These are phyloP conservation scores for Prostheceraeus crozeri DNA, from an alignment of 2,888 invertebrate species.

Conservation along the genomic window DNA sequence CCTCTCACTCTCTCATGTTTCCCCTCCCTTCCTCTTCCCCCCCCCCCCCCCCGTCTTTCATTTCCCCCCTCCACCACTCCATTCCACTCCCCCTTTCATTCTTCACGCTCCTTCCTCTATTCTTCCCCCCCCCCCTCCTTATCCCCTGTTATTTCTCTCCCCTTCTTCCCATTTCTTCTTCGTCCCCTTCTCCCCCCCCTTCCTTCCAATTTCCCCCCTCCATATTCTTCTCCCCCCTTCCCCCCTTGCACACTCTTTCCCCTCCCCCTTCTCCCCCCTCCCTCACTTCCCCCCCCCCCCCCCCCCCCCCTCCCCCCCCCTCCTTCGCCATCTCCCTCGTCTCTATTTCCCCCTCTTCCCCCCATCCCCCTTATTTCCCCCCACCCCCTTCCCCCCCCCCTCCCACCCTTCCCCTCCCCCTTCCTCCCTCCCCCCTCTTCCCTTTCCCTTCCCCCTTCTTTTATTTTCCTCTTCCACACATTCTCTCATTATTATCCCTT, in stretches of 20 bases:
- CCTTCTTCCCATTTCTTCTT: constrained; percentile 2
- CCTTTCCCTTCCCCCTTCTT: too few relatives aligned
- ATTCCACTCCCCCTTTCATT: background rate
- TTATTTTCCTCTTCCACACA: too few relatives aligned
- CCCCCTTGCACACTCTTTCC: background rate
- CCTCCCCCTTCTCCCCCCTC: constrained; percentile 1
- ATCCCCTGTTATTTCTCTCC: constrained; percentile 8
- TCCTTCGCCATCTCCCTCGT: background rate
- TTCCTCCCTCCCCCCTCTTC: too few relatives aligned
- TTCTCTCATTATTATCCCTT: too few relatives aligned
- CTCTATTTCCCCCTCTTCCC: constrained; percentile 3
- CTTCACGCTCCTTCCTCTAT: background rate
- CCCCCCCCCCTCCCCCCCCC: too few relatives aligned
- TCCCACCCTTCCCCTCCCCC: too few relatives aligned
- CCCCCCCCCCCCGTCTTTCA: background rate
- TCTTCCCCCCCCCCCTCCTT: background rate
- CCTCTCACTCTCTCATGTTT: background rate
- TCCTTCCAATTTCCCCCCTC: constrained; percentile 3
- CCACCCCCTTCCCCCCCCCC: too few relatives aligned
- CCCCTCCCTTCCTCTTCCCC: constrained; percentile 8
- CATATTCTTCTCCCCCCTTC: background rate
- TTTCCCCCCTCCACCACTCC: background rate
- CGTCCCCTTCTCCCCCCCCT: background rate
- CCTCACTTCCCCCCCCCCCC: background rate
- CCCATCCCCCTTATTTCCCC: constrained; percentile 3